phyloP scores from a whole-genome alignment of 1,140 invertebrate species.

The Drosophila prosaltans region DNA sequence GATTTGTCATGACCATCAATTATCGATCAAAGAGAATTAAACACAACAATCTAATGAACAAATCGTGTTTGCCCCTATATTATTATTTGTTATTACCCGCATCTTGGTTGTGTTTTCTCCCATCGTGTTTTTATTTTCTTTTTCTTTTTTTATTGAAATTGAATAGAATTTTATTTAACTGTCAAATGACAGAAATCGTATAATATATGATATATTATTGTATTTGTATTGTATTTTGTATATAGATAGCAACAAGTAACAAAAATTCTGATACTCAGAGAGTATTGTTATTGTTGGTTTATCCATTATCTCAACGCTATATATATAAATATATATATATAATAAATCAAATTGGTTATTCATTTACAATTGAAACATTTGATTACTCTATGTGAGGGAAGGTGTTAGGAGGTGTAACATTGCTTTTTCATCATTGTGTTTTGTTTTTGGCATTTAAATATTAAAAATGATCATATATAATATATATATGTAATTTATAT shows the following conservation, averaged over 20 bases:
- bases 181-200: conserved; percentile 55
- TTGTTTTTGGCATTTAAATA: conserved; percentile 46
- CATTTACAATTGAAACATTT: conserved; percentile 27
- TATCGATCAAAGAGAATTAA: neutral
- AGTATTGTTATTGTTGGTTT: conserved; percentile 5
- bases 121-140: conserved; percentile 28
- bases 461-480: conserved; percentile 45
- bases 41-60: neutral
- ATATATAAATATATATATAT: conserved; percentile 35
- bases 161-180: conserved; percentile 75
- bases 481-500: conserved; percentile 31
- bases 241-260: conserved; percentile 78
- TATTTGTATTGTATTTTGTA: conserved; percentile 48
- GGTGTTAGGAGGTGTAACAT: neutral
- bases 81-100: neutral
- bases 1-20: neutral
- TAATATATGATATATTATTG: conserved; percentile 48
- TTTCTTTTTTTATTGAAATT: conserved; percentile 73
- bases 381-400: neutral
- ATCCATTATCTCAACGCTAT: conserved; percentile 35
- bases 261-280: conserved; percentile 48
- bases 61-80: neutral
- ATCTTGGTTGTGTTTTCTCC: neutral
- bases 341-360: conserved; percentile 14
- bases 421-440: neutral